Conservation (phyloP, 2,113 vertebrate genomes). For the Pedetes capensis region DNA sequence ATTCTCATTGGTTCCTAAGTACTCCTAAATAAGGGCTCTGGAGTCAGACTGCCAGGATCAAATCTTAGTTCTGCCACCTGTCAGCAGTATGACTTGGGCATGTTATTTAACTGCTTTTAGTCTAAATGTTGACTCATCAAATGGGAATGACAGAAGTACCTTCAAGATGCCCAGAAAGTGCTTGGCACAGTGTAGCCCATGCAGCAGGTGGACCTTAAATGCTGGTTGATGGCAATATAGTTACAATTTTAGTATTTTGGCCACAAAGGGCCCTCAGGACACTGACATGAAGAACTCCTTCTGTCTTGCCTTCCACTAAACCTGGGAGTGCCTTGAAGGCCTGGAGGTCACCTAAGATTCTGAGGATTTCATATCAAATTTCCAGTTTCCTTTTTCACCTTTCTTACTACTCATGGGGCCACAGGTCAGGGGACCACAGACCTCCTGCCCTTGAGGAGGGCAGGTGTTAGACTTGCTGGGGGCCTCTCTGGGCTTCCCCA, state of each 20-base stretch:
- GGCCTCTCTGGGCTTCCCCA: not conserved
- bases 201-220: not conserved
- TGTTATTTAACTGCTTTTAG: not conserved
- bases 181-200: rapidly evolving
- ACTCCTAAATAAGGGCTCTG: not conserved
- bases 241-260: not conserved
- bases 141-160: too few relatives aligned
- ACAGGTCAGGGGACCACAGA: not conserved
- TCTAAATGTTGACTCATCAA: not conserved
- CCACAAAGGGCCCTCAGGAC: not conserved
- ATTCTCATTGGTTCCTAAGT: not conserved
- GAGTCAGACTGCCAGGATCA: not conserved
- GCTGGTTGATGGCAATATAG: not conserved
- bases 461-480: not conserved
- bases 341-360: not conserved
- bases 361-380: not conserved
- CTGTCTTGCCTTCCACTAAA: not conserved
- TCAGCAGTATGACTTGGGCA: not conserved
- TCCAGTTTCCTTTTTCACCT: not conserved
- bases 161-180: not conserved
- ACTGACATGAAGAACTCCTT: not conserved
- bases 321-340: not conserved
- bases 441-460: not conserved
- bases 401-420: not conserved
- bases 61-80: not conserved